A percentile compares a stretch with the other conserved stretches of the same genome.
Evolutionary conservation across 1,140 invertebrate genomes (phyloP).

Genomic region (Drosophila guanche): DNA sequence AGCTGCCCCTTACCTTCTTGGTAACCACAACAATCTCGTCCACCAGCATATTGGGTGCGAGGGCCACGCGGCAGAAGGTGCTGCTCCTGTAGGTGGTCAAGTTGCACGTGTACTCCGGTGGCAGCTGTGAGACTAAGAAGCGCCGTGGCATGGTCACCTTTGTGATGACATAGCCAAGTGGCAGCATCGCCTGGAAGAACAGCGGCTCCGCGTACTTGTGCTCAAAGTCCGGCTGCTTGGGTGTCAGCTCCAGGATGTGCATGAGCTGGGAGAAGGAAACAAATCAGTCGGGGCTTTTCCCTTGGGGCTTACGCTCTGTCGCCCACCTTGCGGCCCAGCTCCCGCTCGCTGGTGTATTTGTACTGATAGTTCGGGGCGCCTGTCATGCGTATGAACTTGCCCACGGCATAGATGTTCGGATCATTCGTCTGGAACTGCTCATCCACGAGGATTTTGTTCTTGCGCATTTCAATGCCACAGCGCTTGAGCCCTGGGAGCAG

Average conservation of each 20-base stretch:
- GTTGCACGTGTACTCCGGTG: conserved; percentile 2
- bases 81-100: conserved; percentile 53
- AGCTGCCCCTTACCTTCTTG: conserved; percentile 38
- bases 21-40: conserved; percentile 73
- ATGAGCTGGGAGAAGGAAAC: conserved; percentile 43
- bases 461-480: conserved; percentile 9
- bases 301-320: not conserved
- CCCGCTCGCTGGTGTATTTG: conserved; percentile 29
- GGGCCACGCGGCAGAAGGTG: conserved; percentile 61
- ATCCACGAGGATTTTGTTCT: conserved; percentile 41
- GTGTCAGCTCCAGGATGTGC: conserved; percentile 27
- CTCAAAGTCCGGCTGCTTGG: conserved; percentile 4
- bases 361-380: conserved; percentile 61
- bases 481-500: conserved; percentile 8
- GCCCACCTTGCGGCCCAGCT: conserved; percentile 55
- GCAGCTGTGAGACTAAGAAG: conserved; percentile 35
- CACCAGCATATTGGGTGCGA: conserved; percentile 47
- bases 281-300: not conserved
- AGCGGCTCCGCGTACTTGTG: conserved; percentile 47
- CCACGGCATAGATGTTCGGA: conserved; percentile 63
- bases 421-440: conserved; percentile 61
- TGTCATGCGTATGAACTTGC: conserved; percentile 38
- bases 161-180: conserved; percentile 50
- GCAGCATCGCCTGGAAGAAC: conserved; percentile 54
- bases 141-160: conserved; percentile 66